Base-by-base conservation (phyloP, 1,140 invertebrate species). In the Trichoplusia ni region DNA sequence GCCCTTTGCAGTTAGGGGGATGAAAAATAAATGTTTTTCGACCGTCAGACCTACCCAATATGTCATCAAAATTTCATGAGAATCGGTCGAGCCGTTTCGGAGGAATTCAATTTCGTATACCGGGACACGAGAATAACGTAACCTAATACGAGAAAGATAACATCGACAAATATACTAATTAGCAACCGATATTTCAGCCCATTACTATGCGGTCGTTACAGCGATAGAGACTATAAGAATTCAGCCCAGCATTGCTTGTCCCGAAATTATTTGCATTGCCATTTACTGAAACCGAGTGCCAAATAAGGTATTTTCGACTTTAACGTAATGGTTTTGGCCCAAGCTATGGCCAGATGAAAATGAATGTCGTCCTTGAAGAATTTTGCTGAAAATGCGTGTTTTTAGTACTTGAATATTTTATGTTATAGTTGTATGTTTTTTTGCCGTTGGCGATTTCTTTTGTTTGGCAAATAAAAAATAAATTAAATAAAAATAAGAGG, bases 221-320 rank as follows among this genome's bases (percentile, higher is more conserved):
- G 1, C 18, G 23, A 25, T 16, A 46, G 33, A 38, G 11, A 14
- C 35, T 54, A 38, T 38, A 54, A 54, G 51, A 54, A 54, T 54
- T 54, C 38, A 23, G 31, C 38, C 19, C 31, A 21, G 51, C 60
- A 37, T 53, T 53, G 60, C 54, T 53, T 63, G 47, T 53, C 47
- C 37, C 35, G 11, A 53, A 53, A 63, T 63, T 63, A 63, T 63
- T 53, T 63, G 47, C 25, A 53, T 13, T 35, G 47, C 35, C 38
- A 42, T 40, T 40, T 38, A 63, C 44, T 63, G 25, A 16, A 38
- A 27, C 38, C 25, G 38, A 53, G 60, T 42, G 29, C 29, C 60
- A 47, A 42, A 53, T 25, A 29, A 47, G 60, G 60, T 33, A 63
- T 63, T 62, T 63, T 63, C 35, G 37, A 47, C 47, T 63, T 42